Conservation (phyloP, 2,797 vertebrate species). For the Sarcophilus harrisii region DNA sequence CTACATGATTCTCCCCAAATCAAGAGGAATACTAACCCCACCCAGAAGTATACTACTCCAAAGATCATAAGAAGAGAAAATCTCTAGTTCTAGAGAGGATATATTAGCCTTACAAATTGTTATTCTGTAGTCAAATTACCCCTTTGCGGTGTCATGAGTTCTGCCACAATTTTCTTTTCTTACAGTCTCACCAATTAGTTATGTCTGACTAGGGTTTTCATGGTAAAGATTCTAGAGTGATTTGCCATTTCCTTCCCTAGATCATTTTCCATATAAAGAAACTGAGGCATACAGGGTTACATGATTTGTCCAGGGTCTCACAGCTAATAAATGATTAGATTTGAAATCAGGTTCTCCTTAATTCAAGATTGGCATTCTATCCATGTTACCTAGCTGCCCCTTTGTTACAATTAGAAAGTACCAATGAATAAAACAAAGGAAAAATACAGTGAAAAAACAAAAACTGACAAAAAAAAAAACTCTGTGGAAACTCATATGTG, state of each 20-base stretch:
- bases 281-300: neutral
- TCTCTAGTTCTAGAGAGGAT: neutral
- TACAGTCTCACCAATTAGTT: neutral
- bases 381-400: neutral
- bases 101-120: neutral
- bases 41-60: conserved; percentile 8
- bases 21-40: conserved; percentile 11
- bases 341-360: neutral
- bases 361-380: neutral
- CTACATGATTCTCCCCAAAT: conserved; percentile 4
- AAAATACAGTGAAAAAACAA: neutral
- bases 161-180: neutral
- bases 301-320: neutral
- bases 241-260: neutral
- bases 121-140: neutral
- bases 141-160: conserved; percentile 9
- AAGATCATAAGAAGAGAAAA: conserved; percentile 8
- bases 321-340: neutral
- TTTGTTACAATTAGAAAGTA: neutral
- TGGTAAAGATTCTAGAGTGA: neutral
- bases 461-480: neutral
- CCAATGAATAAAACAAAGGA: neutral
- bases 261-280: neutral
- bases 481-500: neutral
- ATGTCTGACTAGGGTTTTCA: neutral